A percentile compares a stretch with the other conserved stretches of the same genome.
Evolutionary conservation across 2,113 vertebrate genomes (phyloP).

Genomic region (Strigops habroptila): DNA sequence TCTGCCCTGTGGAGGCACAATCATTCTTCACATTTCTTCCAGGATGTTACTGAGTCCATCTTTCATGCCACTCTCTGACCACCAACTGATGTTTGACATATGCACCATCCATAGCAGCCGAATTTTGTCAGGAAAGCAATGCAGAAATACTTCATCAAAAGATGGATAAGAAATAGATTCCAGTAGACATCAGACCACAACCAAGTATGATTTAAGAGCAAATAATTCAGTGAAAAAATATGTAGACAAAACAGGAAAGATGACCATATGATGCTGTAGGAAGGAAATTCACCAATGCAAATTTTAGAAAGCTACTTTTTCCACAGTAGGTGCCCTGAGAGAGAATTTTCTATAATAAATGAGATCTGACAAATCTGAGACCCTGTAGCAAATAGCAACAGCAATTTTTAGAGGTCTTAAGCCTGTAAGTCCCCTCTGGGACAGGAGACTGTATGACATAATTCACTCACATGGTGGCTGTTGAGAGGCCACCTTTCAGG

Average conservation of each 20-base stretch:
- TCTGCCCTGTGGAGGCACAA: not conserved
- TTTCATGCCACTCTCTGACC: not conserved
- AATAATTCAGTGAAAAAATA: not conserved
- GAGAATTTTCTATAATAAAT: not conserved
- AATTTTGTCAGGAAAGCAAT: not conserved
- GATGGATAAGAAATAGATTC: not conserved
- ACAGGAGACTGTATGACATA: not conserved
- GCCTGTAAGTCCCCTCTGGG: not conserved
- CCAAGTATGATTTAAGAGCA: not conserved
- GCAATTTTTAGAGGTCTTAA: not conserved
- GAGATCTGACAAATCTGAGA: not conserved
- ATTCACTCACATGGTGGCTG: not conserved
- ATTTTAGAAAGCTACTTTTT: not conserved
- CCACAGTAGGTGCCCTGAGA: not conserved
- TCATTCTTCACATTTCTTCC: not conserved
- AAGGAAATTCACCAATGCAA: not conserved
- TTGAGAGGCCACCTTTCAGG: not conserved
- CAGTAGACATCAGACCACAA: not conserved
- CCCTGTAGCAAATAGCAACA: not conserved
- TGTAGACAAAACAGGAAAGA: not conserved
- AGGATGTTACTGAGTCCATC: not conserved
- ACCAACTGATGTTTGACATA: not conserved
- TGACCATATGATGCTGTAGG: not conserved
- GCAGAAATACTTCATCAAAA: not conserved
- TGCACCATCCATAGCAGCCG: not conserved